Percentiles rank a stretch among this genome's conserved stretches.
Evolutionary conservation across 2,797 vertebrate genomes (phyloP).

Genomic region (Acrocephalus scirpaceus): DNA sequence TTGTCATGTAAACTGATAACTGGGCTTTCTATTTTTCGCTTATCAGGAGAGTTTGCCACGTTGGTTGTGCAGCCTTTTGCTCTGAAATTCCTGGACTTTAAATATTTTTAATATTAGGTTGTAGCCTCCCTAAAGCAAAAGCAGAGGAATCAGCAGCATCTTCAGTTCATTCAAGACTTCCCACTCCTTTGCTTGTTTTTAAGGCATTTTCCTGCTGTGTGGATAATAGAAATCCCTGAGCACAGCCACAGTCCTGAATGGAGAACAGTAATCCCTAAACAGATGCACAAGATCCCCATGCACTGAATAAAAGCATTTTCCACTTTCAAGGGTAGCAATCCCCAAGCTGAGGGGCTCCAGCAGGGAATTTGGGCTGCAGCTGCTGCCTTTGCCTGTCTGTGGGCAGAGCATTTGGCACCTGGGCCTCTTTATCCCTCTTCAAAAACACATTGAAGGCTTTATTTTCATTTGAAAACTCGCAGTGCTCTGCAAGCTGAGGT

Average conservation of each 20-base stretch:
- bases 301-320: neutral
- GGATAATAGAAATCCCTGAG: neutral
- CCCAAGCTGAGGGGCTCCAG: neutral
- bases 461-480: neutral
- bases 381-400: neutral
- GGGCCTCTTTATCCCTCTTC: neutral
- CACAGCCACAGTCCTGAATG: neutral
- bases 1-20: conserved; percentile 43
- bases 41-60: neutral
- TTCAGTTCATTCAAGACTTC: neutral
- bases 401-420: neutral
- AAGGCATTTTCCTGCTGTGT: neutral
- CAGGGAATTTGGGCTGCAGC: neutral
- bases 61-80: neutral
- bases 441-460: neutral
- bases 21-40: neutral
- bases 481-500: neutral
- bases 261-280: neutral
- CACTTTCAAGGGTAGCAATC: neutral
- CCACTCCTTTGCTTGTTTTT: neutral
- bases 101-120: neutral
- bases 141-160: neutral
- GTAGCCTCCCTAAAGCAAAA: neutral
- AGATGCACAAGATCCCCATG: neutral
- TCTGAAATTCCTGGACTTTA: neutral